A percentile compares a stretch with the other conserved stretches of the same genome.
These are phyloP conservation scores for Petrocephalus microphthalmus DNA, from an alignment of 2,113 vertebrate genomes.

Conservation along the genomic window DNA sequence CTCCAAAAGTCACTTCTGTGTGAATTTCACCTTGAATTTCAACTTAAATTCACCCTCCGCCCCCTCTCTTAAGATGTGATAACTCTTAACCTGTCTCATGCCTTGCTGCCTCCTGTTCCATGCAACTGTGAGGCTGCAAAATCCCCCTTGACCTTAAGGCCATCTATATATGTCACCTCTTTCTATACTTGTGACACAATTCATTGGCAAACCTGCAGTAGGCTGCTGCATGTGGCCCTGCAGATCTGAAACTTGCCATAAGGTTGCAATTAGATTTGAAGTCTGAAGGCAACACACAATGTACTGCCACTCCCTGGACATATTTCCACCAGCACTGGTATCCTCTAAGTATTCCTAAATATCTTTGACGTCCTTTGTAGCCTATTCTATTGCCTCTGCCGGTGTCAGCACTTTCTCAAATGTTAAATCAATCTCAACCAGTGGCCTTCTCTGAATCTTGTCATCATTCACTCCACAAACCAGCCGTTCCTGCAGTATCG, in stretches of 20 bases:
- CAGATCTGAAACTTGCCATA: background rate
- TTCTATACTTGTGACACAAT: slow-evolving; percentile 10
- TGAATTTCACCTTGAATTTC: background rate
- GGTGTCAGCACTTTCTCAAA: slow-evolving; percentile 19
- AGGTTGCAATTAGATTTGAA: slow-evolving; percentile 5
- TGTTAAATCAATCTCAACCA: slow-evolving; percentile 17
- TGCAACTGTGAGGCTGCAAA: background rate
- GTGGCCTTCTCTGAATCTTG: slow-evolving; percentile 11
- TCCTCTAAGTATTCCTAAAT: background rate
- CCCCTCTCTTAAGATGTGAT: background rate
- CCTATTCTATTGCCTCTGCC: slow-evolving; percentile 12
- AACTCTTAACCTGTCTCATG: background rate
- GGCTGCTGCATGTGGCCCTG: background rate
- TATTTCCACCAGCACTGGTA: background rate
- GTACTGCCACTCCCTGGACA: background rate
- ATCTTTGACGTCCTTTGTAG: slow-evolving; percentile 16
- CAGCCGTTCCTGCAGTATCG: slow-evolving; percentile 27
- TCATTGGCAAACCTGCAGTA: slow-evolving; percentile 1
- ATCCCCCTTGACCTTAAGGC: background rate
- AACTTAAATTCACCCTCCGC: background rate
- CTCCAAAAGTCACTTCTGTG: background rate
- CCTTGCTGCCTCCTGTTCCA: background rate
- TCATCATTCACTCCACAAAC: slow-evolving; percentile 33
- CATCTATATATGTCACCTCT: background rate
- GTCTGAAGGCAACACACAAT: background rate